Percentiles rank a stretch among this genome's conserved stretches.
phyloP scores from a whole-genome alignment of 2,797 vertebrate genomes.

The Epinephelus awoara region DNA sequence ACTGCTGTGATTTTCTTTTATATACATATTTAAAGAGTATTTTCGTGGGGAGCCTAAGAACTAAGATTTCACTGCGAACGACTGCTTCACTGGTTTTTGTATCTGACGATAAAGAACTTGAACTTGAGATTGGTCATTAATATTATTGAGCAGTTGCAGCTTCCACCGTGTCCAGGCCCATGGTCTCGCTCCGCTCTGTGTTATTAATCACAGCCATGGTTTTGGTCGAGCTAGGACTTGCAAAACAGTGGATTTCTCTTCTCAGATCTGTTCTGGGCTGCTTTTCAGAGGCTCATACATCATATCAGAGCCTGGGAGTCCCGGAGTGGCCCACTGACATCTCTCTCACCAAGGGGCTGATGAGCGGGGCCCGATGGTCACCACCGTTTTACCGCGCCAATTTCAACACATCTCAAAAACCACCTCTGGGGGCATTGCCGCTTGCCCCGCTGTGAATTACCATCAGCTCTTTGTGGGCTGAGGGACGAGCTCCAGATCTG shows the following conservation, averaged over 20 bases:
- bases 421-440: slow-evolving; percentile 48
- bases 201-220: slow-evolving; percentile 61
- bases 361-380: slow-evolving; percentile 51
- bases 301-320: slow-evolving; percentile 64
- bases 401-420: slow-evolving; percentile 77
- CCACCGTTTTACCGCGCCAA: slow-evolving; percentile 66
- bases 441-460: slow-evolving; percentile 65
- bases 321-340: slow-evolving; percentile 73
- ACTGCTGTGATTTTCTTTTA: background rate
- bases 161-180: slow-evolving; percentile 17
- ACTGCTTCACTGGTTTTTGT: background rate
- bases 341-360: slow-evolving; percentile 64
- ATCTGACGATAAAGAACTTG: background rate
- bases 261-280: slow-evolving; percentile 53
- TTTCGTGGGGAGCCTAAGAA: background rate
- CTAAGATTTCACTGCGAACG: background rate
- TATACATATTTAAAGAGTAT: background rate
- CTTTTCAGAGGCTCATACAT: slow-evolving; percentile 69
- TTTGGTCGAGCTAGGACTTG: slow-evolving; percentile 39
- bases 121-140: background rate
- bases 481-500: slow-evolving; percentile 48
- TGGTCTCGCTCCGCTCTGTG: background rate
- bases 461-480: slow-evolving; percentile 74
- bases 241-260: slow-evolving; percentile 60
- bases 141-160: slow-evolving; percentile 12